Evolutionary conservation across 2,113 vertebrate species (phyloP).

Genomic region (Camelus bactrianus): DNA sequence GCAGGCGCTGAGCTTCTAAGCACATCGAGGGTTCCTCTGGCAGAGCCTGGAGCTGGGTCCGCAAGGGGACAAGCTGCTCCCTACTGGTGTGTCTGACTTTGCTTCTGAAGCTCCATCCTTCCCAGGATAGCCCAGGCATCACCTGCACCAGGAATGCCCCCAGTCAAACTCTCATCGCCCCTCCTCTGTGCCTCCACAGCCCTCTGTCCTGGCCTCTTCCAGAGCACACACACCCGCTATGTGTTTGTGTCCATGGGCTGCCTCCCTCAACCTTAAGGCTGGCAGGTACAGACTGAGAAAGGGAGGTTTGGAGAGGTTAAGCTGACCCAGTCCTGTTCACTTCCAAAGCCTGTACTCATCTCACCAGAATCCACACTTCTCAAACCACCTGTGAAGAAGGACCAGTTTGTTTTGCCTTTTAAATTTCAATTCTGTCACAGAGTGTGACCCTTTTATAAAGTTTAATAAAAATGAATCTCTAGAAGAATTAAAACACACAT

Average conservation of each 20-base stretch:
- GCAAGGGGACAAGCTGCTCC: neutral
- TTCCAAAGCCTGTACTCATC: neutral
- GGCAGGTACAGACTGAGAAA: neutral
- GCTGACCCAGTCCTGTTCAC: neutral
- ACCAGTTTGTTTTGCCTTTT: neutral
- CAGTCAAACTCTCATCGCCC: neutral
- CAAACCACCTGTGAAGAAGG: neutral
- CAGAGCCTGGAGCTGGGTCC: neutral
- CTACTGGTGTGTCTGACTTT: neutral
- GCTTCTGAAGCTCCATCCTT: neutral
- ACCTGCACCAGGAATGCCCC: neutral
- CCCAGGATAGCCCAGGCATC: neutral
- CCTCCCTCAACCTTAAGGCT: neutral
- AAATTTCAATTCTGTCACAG: slow-evolving; percentile 31
- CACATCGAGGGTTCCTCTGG: neutral
- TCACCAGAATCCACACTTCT: neutral
- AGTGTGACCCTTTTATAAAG: slow-evolving; percentile 8
- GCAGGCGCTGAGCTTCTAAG: neutral
- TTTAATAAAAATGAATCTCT: slow-evolving; percentile 36
- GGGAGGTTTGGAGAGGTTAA: neutral
- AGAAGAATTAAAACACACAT: slow-evolving; percentile 24
- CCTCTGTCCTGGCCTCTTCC: neutral
- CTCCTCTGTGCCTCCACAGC: neutral
- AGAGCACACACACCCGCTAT: neutral
- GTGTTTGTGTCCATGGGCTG: neutral